Base-by-base conservation (phyloP, 2,113 vertebrate species). In the Scolopax mira region DNA sequence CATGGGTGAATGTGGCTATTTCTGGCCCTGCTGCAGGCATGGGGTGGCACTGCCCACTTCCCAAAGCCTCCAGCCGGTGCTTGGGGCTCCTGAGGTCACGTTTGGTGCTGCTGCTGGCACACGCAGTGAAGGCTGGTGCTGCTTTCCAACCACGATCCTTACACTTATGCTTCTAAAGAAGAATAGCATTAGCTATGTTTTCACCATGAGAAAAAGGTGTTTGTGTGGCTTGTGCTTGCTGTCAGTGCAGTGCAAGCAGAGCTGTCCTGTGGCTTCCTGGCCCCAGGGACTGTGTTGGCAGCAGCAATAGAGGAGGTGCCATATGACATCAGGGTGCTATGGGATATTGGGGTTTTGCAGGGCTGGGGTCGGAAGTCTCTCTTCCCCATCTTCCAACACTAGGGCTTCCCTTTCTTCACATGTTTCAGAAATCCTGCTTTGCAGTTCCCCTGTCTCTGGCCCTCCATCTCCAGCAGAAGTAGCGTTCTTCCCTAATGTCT, bases 1-100 rank as follows among this genome's bases (percentile, higher is more conserved):
- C 37, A 0, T 1, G 58, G 7, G 42, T 18, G 12, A 41, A 19
- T 1, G 1, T 0, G 25, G 51, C 48, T 64, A 0, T 25, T 39
- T 62, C 79, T 23, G 8, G n/a, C 28, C 30, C 25, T 48, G 85
- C 37, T 1, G 9, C 41, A 15, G 54, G 31, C 23, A 23, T 14
- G 49, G 12, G 42, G 46, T 31, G 60, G 54, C 73, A 33, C 48
- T 44, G 17, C 14, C 48, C 30, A 57, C 24, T n/a, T 18, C 13
- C 67, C 55, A 13, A 57, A 72, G 35, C n/a, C 44, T 4, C 13
- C n/a, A 14, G 23, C 55, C 5, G 1, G 37, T 3, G 2, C 72
- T 57, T 6, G 9, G 14, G 23, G 30, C n/a, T 37, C 69, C 73
- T 49, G 54, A 37, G 18, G 11, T 71, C 22, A 2, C 1, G 1